A percentile compares a stretch with the other conserved stretches of the same genome.
Conservation (phyloP, 2,797 vertebrate species). For the Rhinatrema bivittatum region DNA sequence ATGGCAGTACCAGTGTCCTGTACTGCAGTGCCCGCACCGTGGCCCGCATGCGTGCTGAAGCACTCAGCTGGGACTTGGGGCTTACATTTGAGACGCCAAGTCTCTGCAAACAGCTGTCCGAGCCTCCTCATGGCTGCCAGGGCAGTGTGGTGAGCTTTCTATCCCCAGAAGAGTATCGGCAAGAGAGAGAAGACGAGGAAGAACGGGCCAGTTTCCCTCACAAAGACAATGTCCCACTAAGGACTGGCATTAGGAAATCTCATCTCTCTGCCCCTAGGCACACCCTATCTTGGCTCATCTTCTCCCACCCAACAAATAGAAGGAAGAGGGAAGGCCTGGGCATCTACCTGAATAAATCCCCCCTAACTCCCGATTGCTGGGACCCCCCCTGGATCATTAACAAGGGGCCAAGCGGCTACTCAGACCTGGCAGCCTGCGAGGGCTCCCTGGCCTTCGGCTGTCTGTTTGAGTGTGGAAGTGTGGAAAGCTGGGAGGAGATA, state of each 20-base stretch:
- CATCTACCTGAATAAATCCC: conserved; percentile 73
- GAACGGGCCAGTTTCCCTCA: neutral
- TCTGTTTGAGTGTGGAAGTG: conserved; percentile 74
- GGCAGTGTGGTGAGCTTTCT: conserved; percentile 81
- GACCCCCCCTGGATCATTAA: conserved; percentile 66
- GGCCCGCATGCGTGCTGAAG: conserved; percentile 57
- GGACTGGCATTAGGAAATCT: neutral
- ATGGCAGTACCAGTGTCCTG: conserved; percentile 42
- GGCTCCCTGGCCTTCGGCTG: conserved; percentile 66
- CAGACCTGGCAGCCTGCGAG: conserved; percentile 70
- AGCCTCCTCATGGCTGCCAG: conserved; percentile 70
- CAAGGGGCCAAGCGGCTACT: conserved; percentile 78
- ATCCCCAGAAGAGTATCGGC: rapidly evolving
- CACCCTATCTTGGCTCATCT: conserved; percentile 69
- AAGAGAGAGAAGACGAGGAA: conserved; percentile 12
- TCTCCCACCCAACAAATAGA: conserved; percentile 73
- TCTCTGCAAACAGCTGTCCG: conserved; percentile 49
- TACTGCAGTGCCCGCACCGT: conserved; percentile 79
- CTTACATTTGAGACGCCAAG: conserved; percentile 50
- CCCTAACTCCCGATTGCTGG: conserved; percentile 59
- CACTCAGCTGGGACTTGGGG: conserved; percentile 62
- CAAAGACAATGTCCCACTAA: neutral
- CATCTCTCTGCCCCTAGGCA: neutral
- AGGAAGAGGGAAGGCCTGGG: conserved; percentile 64
- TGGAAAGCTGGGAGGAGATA: conserved; percentile 69